Evolutionary conservation across 2,888 invertebrate species (phyloP).

Genomic region (Gortyna flavago): DNA sequence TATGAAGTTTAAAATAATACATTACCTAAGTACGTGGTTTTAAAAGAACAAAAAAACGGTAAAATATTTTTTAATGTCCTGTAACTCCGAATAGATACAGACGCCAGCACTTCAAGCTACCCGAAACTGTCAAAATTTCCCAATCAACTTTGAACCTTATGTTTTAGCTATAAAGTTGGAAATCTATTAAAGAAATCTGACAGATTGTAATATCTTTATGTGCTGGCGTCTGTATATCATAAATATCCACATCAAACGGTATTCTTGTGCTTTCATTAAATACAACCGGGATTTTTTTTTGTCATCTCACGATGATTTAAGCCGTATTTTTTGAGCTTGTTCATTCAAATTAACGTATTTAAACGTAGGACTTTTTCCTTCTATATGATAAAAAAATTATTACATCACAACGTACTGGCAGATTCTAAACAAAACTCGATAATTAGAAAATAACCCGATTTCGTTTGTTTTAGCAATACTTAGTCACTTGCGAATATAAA

Average conservation of each 20-base stretch:
- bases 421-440: background rate
- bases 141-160: too few relatives aligned
- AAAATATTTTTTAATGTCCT: background rate
- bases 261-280: slow-evolving; percentile 3
- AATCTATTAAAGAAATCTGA: too few relatives aligned
- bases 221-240: too few relatives aligned
- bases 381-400: too few relatives aligned
- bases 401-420: background rate
- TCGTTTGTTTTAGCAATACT: slow-evolving; percentile 4
- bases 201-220: too few relatives aligned
- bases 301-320: background rate
- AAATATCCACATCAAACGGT: background rate
- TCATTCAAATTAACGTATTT: background rate
- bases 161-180: too few relatives aligned
- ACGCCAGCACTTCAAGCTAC: too few relatives aligned
- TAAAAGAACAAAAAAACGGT: background rate
- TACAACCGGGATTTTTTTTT: background rate
- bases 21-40: background rate
- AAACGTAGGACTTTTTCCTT: background rate
- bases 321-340: background rate
- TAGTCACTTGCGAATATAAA: background rate
- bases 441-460: background rate
- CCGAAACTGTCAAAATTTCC: too few relatives aligned
- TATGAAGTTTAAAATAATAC: background rate
- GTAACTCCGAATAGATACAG: background rate